phyloP scores from a whole-genome alignment of 2,797 vertebrate species.

The Ataeniobius toweri region DNA sequence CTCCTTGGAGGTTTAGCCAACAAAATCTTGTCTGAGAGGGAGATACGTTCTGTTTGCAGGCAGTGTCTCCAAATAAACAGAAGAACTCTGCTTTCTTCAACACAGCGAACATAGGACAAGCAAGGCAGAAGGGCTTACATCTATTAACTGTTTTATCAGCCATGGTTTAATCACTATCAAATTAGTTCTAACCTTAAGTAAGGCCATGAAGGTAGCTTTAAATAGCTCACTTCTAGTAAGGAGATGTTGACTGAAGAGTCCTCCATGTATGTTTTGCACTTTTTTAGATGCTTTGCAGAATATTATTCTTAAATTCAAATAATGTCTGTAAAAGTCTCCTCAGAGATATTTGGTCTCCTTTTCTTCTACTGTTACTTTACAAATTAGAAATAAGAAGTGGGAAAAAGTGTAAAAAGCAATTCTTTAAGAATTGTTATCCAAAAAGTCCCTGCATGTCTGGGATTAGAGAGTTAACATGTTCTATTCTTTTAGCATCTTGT shows the following conservation, averaged over 20 bases:
- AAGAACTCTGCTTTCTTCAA: conserved; percentile 36
- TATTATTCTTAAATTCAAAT: neutral
- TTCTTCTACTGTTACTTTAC: neutral
- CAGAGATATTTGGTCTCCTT: neutral
- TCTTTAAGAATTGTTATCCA: too few species aligned
- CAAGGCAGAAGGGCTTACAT: conserved; percentile 23
- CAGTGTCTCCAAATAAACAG: conserved; percentile 29
- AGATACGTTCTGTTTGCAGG: conserved; percentile 15
- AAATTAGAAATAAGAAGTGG: neutral
- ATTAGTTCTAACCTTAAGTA: conserved; percentile 2
- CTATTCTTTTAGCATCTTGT: neutral
- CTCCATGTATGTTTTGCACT: neutral
- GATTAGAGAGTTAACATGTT: neutral
- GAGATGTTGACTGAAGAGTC: neutral
- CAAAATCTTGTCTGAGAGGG: neutral
- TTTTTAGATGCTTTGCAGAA: neutral
- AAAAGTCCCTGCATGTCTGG: too few species aligned
- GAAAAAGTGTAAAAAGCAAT: neutral
- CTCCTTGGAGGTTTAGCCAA: conserved; percentile 6
- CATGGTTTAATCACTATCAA: conserved; percentile 21
- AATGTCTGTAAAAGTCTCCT: too few species aligned
- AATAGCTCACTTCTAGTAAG: neutral
- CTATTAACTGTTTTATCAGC: conserved; percentile 48
- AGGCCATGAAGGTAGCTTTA: neutral
- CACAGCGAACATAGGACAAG: conserved; percentile 50